A percentile compares a stretch with the other conserved stretches of the same genome.
These are phyloP conservation scores for Pachyuromys duprasi DNA, from an alignment of 2,797 vertebrate species.

Conservation along the genomic window DNA sequence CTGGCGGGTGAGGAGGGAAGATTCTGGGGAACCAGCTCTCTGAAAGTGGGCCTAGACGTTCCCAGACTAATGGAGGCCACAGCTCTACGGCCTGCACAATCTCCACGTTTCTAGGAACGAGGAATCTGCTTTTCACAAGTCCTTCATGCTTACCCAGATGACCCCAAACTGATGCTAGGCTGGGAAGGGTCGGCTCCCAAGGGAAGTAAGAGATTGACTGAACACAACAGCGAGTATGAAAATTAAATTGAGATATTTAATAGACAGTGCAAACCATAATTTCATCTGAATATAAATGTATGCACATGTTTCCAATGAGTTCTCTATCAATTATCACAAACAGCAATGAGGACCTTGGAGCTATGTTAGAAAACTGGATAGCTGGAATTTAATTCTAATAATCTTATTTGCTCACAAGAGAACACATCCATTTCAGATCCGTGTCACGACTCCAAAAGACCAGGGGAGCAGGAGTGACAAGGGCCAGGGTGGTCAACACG, in stretches of 20 bases:
- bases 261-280: constrained; percentile 95
- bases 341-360: constrained; percentile 87
- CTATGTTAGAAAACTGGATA: constrained; percentile 92
- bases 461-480: constrained; percentile 61
- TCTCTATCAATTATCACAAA: constrained; percentile 88
- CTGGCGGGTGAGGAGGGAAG: neutral
- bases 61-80: neutral
- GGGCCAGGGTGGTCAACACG: constrained; percentile 78
- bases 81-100: neutral
- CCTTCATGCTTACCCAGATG: neutral
- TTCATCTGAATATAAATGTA: constrained; percentile 95
- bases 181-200: constrained; percentile 11
- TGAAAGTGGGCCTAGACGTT: neutral
- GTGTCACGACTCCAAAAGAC: constrained; percentile 84
- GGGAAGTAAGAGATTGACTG: constrained; percentile 50
- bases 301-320: constrained; percentile 91
- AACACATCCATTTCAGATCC: constrained; percentile 83
- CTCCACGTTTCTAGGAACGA: neutral
- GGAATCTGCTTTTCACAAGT: neutral
- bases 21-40: neutral
- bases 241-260: constrained; percentile 95
- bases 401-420: constrained; percentile 81
- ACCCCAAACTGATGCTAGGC: neutral
- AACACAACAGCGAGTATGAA: constrained; percentile 85
- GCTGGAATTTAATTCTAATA: constrained; percentile 83